A percentile compares a stretch with the other conserved stretches of the same genome.
These are phyloP conservation scores for Chymomyza caudatula DNA, from an alignment of 2,888 invertebrate genomes.

Conservation along the genomic window DNA sequence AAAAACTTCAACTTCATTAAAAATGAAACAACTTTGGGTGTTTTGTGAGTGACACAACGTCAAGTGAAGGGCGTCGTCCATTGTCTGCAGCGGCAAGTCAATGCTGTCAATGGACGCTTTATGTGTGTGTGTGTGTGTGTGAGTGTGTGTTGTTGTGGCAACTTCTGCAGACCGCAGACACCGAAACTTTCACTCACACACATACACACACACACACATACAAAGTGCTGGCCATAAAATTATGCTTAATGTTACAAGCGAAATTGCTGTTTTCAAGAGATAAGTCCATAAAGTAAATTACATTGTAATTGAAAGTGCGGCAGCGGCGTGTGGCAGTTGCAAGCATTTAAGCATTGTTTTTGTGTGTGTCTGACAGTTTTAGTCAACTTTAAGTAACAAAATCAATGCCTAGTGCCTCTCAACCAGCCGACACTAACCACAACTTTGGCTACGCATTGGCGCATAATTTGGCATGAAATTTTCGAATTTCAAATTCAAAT, in stretches of 20 bases:
- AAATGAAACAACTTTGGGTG: constrained; percentile 50
- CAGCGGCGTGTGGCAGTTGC: background rate
- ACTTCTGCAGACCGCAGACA: background rate
- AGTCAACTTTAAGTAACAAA: background rate
- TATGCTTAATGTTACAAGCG: constrained; percentile 76
- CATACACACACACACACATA: background rate
- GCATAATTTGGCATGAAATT: constrained; percentile 56
- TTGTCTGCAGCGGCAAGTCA: constrained; percentile 12
- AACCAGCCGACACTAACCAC: background rate
- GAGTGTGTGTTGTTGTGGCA: background rate
- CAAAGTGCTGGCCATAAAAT: constrained; percentile 72
- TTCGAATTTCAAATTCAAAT: constrained; percentile 44
- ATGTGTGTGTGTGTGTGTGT: constrained; percentile 7
- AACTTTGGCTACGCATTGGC: constrained; percentile 31
- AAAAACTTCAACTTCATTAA: constrained; percentile 53
- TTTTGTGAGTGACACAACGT: constrained; percentile 2
- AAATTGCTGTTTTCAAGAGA: constrained; percentile 76
- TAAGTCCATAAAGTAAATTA: constrained; percentile 77
- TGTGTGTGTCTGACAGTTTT: background rate
- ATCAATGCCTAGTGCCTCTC: background rate
- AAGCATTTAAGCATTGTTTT: background rate
- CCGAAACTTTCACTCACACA: constrained; percentile 38
- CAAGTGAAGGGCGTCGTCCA: constrained; percentile 8
- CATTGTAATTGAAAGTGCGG: constrained; percentile 76
- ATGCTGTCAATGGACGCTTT: constrained; percentile 54